These are phyloP conservation scores for Hypomecis atomaria DNA, from an alignment of 2,888 invertebrate genomes.

Conservation along the genomic window DNA sequence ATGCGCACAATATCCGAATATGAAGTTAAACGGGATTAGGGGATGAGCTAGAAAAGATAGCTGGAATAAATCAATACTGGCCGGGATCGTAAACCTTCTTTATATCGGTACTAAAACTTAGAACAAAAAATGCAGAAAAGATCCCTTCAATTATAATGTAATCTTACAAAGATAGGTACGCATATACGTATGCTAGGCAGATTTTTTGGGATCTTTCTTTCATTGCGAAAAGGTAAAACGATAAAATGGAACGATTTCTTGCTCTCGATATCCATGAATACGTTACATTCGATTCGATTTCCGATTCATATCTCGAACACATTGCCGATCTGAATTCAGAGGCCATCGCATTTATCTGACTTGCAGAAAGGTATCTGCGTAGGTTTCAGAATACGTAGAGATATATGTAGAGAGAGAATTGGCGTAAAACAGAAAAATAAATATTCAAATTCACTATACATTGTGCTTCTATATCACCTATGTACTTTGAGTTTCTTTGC, in stretches of 20 bases:
- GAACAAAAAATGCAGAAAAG: not conserved
- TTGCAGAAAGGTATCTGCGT: too few relatives aligned
- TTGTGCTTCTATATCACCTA: too few relatives aligned
- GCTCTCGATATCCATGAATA: constrained; percentile 3
- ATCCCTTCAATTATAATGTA: not conserved
- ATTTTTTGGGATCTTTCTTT: not conserved
- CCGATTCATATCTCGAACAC: constrained; percentile 10
- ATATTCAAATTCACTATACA: too few relatives aligned
- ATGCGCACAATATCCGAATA: not conserved
- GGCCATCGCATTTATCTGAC: not conserved
- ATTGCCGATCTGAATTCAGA: constrained; percentile 1
- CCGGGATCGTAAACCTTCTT: not conserved
- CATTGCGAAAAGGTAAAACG: not conserved
- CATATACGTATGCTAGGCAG: too few relatives aligned
- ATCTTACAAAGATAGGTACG: too few relatives aligned
- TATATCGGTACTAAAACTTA: not conserved
- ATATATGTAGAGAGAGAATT: too few relatives aligned
- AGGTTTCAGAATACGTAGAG: too few relatives aligned
- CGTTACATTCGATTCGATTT: constrained; percentile 10
- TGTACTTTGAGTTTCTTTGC: too few relatives aligned
- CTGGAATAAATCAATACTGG: constrained; percentile 11
- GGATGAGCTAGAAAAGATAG: constrained; percentile 16
- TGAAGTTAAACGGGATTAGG: not conserved
- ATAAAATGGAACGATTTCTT: constrained; percentile 1
- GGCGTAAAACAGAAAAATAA: too few relatives aligned